phyloP scores from a whole-genome alignment of 2,797 vertebrate species.

The Pelodytes ibericus region DNA sequence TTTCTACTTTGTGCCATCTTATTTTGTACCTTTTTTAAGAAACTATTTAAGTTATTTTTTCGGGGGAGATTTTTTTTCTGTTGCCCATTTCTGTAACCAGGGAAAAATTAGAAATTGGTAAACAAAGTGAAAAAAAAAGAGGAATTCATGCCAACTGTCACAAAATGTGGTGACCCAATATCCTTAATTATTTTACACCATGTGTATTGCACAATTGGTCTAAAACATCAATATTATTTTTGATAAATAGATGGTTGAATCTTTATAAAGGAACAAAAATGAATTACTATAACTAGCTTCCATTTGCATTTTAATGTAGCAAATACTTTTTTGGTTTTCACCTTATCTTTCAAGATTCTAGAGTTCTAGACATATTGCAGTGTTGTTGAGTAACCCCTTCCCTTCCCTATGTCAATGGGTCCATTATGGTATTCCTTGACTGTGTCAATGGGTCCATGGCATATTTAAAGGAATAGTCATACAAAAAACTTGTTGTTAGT shows the following conservation, averaged over 20 bases:
- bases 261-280: too few relatives aligned
- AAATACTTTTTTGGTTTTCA: too few relatives aligned
- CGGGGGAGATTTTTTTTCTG: not conserved
- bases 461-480: not conserved
- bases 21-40: constrained; percentile 66
- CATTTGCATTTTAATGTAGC: too few relatives aligned
- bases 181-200: not conserved
- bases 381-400: too few relatives aligned
- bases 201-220: not conserved
- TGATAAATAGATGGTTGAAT: not conserved
- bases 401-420: too few relatives aligned
- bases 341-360: too few relatives aligned
- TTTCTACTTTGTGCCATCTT: constrained; percentile 78
- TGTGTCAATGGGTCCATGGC: too few relatives aligned
- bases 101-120: not conserved
- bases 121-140: not conserved
- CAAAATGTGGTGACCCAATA: not conserved
- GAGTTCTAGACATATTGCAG: too few relatives aligned
- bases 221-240: not conserved
- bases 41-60: constrained; percentile 52
- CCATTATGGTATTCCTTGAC: too few relatives aligned
- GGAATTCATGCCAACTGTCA: not conserved
- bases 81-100: not conserved
- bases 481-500: not conserved
- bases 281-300: too few relatives aligned